Evolutionary conservation across 2,113 vertebrate species (phyloP).

Genomic region (Nycticebus coucang): DNA sequence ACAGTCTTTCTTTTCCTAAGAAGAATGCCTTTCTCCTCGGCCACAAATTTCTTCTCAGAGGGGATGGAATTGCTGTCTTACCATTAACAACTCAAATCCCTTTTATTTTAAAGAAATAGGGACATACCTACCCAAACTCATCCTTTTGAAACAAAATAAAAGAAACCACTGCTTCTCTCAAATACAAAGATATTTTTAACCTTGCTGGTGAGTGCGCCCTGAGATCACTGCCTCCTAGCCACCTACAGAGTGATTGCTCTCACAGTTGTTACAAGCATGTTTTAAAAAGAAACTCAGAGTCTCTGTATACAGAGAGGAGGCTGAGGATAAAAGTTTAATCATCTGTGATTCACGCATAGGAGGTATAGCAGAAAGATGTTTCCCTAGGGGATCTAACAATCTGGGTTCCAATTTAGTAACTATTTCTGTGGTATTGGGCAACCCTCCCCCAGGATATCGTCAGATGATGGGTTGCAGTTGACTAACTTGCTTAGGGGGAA

Average conservation of each 20-base stretch:
- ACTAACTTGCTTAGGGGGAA: neutral
- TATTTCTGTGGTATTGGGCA: neutral
- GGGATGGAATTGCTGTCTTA: constrained; percentile 23
- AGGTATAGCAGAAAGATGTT: neutral
- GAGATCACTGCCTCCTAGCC: neutral
- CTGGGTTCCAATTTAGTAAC: neutral
- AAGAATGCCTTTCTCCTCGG: constrained; percentile 49
- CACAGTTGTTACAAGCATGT: neutral
- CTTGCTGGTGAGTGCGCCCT: neutral
- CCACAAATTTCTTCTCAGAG: constrained; percentile 52
- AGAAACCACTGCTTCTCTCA: neutral
- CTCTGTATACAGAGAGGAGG: neutral
- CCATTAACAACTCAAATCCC: neutral
- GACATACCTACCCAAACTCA: neutral
- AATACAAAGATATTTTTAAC: neutral
- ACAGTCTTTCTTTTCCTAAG: constrained; percentile 20
- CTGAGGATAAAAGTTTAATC: neutral
- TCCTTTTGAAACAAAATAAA: neutral
- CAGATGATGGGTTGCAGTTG: neutral
- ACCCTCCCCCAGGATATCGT: neutral
- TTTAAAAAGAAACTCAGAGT: neutral
- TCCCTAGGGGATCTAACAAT: neutral
- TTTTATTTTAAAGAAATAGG: constrained; percentile 59
- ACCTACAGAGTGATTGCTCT: neutral
- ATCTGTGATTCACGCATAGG: neutral